Evolutionary conservation across 64 coral and sea anemone species (phyloP), one percentile per base, ranked within the genome.

Genomic region (Trachythela sp.): DNA sequence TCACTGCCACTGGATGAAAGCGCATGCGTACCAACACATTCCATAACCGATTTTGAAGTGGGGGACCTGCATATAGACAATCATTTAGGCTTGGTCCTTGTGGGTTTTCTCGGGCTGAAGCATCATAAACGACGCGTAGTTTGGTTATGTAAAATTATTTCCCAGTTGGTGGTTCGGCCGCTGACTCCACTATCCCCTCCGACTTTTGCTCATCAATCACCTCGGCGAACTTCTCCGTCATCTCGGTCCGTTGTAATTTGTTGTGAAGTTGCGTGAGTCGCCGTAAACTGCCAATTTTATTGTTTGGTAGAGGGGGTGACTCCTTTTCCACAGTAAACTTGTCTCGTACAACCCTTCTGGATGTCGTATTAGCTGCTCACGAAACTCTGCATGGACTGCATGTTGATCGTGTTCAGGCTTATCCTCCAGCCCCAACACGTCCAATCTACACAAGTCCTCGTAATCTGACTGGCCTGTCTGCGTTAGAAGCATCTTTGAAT

Each of bases 331-430:
- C 7, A 48, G 85, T 0, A 90, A 9, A 11, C 84, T 80, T 18
- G 92, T 90, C 32, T 89, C 70, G 43, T 90, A 93, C 36, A 59
- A 86, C 7, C 88, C 84, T 17, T 84, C 87, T 59, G 40, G 2
- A 33, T 85, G 42, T 85, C 77, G 4, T 11, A 71, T 40, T 52
- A 89, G 59, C 10, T 92, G 86, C 71, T 89, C 77, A 40, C 85
- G 59, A 36, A 92, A 92, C 41, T 89, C 90, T 9, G 43, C 0
- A 39, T 84, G 50, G 0, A 92, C 50, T 7, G 2, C 48, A 0
- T 36, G 39, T 34, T 92, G 83, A 30, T 86, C 60, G 35, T 49
- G 36, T 0, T 86, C 13, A 56, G 91, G 77, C 24, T 39, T 48
- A 42, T 89, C 91, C 9, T 70, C 43, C 1, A 85, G 39, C 13